Base-by-base conservation (phyloP, 2,888 invertebrate genomes). In the Gibbula magus region DNA sequence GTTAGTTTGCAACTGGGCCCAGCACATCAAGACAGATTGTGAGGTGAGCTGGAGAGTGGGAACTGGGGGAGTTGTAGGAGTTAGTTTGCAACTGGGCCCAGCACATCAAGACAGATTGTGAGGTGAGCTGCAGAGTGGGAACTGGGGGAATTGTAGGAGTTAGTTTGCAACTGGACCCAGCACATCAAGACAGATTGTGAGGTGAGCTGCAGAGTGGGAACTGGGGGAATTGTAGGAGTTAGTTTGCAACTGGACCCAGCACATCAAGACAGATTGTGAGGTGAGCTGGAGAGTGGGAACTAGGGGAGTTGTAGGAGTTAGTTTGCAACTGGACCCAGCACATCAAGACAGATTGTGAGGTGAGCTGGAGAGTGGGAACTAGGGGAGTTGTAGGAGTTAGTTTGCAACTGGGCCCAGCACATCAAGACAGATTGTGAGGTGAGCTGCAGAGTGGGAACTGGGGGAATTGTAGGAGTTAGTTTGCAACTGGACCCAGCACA, bases 151-250 rank as follows among this genome's bases (percentile, higher is more conserved):
- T 7, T 4, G 3, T 56, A n/a, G 1, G 1, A 8, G 7, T 7
- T 1, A 25, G 7, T 4, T n/a, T 1, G n/a, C 76, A 92, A 94
- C 7, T 97, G 97, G 91, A 93, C 95, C 1, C 93, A 94, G 45
- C 98, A 98, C 90, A 98, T 98, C 84, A 96, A 96, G 87, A 93
- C 93, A 0, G 94, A 94, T 66, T 97, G 97, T 91, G 93, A 94
- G 90, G 94, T 95, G 85, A 87, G 86, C 0, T 2, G 52, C 35
- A n/a, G 13, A n/a, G 7, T 56, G 22, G 54, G 8, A n/a, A 10
- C 4, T 8, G n/a, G 1, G 25, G 56, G 7, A 8, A 8, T 7
- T 4, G 3, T 56, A n/a, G 1, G 1, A 8, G 7, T 7, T 1
- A 25, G 7, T 4, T n/a, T 1, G n/a, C 76, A 92, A 94, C 7